These are phyloP conservation scores for Folsomia candida DNA, from an alignment of 2,888 invertebrate genomes.

Conservation along the genomic window DNA sequence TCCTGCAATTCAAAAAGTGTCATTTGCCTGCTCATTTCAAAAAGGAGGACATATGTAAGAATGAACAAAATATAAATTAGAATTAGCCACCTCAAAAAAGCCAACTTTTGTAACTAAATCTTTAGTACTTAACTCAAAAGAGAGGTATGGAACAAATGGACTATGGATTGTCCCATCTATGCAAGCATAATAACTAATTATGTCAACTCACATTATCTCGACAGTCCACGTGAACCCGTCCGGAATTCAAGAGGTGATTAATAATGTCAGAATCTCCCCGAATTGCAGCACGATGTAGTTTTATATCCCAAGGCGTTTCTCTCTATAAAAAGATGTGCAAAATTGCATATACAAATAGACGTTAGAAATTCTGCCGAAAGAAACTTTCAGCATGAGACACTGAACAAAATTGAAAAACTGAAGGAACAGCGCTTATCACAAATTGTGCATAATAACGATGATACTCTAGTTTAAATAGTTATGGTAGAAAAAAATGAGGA, in stretches of 20 bases:
- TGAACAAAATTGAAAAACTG: neutral
- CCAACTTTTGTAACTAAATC: too few species aligned
- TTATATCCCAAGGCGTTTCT: constrained; percentile 87
- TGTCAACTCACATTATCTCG: constrained; percentile 74
- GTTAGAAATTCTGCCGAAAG: too few species aligned
- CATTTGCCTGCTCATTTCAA: too few species aligned
- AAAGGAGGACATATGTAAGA: too few species aligned
- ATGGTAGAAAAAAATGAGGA: neutral
- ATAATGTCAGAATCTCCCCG: constrained; percentile 77
- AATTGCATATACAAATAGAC: neutral
- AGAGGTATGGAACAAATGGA: too few species aligned
- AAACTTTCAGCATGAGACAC: neutral
- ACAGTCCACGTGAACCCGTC: constrained; percentile 91
- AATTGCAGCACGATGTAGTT: constrained; percentile 85
- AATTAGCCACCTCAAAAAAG: too few species aligned
- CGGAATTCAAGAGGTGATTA: constrained; percentile 78
- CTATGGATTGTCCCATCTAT: too few species aligned
- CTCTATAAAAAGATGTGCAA: constrained; percentile 62
- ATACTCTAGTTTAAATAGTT: neutral
- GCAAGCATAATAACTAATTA: too few species aligned
- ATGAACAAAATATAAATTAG: too few species aligned
- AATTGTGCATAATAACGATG: neutral
- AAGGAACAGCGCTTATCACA: neutral
- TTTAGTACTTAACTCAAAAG: too few species aligned
- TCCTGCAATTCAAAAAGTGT: constrained; percentile 64